These are phyloP conservation scores for Ctenoplectra terminalis DNA, from an alignment of 1,140 invertebrate genomes.

Conservation along the genomic window DNA sequence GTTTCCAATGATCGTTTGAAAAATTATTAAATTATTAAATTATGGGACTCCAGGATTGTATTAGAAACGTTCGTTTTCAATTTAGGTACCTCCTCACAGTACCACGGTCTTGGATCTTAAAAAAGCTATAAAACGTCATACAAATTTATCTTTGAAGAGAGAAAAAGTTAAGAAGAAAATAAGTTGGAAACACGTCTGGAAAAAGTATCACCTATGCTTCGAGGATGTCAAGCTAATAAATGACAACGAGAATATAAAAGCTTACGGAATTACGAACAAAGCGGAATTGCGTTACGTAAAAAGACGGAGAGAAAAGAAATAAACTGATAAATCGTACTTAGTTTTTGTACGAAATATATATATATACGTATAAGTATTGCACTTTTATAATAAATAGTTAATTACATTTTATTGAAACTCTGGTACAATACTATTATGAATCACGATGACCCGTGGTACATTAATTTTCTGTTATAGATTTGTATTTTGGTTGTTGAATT, in stretches of 20 bases:
- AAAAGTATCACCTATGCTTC: constrained; percentile 75
- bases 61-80: constrained; percentile 11
- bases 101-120: constrained; percentile 79
- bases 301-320: constrained; percentile 73
- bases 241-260: constrained; percentile 76
- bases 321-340: constrained; percentile 45
- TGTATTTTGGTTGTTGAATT: constrained; percentile 58
- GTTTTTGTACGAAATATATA: not conserved
- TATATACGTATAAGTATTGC: constrained; percentile 15
- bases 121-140: constrained; percentile 78
- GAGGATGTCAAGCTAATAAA: constrained; percentile 67
- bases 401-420: constrained; percentile 2
- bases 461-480: not conserved
- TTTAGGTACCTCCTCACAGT: constrained; percentile 76
- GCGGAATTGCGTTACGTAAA: constrained; percentile 74
- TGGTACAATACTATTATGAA: not conserved
- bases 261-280: constrained; percentile 78
- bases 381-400: constrained; percentile 3
- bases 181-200: constrained; percentile 82
- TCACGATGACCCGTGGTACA: not conserved
- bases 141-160: constrained; percentile 75
- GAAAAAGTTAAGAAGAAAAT: constrained; percentile 77
- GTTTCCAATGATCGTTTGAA: too few species aligned
- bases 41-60: not conserved
- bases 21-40: not conserved